A percentile compares a stretch with the other conserved stretches of the same genome.
Evolutionary conservation across 2,797 vertebrate species (phyloP).

Genomic region (Adelosebastes latens): DNA sequence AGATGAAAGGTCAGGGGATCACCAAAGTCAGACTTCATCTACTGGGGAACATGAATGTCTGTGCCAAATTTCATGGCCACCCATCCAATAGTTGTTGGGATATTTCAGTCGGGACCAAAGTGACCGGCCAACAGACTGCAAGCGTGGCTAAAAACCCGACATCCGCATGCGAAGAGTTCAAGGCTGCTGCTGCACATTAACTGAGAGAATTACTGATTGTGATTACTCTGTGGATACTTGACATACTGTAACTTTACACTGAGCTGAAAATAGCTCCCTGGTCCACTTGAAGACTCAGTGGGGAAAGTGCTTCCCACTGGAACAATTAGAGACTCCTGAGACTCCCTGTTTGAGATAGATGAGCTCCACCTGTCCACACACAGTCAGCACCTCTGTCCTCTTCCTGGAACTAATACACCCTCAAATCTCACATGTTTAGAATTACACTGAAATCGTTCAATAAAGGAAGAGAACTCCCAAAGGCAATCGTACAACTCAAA

Average conservation of each 20-base stretch:
- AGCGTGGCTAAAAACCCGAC: not conserved
- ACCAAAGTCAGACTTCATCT: not conserved
- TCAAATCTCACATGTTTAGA: not conserved
- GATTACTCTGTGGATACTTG: constrained; percentile 87
- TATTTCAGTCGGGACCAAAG: constrained; percentile 6
- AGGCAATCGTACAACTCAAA: not conserved
- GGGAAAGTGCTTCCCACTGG: constrained; percentile 76
- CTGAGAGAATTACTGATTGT: constrained; percentile 66
- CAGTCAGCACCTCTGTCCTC: constrained; percentile 41
- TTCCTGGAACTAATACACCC: not conserved
- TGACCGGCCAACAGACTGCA: too few species aligned
- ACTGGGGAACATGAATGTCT: not conserved
- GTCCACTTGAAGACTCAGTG: constrained; percentile 76
- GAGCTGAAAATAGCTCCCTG: constrained; percentile 83
- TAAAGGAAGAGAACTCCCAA: not conserved
- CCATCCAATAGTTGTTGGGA: not conserved
- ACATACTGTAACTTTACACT: constrained; percentile 87
- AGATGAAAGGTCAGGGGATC: not conserved
- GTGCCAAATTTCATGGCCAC: not conserved
- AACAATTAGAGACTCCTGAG: constrained; percentile 78
- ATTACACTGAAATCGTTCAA: constrained; percentile 1
- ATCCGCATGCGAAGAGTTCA: not conserved
- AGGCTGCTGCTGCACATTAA: constrained; percentile 27
- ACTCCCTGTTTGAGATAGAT: constrained; percentile 56
- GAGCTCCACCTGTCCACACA: constrained; percentile 70